phyloP scores from a whole-genome alignment of 2,797 vertebrate species.

The Spinus pinus region DNA sequence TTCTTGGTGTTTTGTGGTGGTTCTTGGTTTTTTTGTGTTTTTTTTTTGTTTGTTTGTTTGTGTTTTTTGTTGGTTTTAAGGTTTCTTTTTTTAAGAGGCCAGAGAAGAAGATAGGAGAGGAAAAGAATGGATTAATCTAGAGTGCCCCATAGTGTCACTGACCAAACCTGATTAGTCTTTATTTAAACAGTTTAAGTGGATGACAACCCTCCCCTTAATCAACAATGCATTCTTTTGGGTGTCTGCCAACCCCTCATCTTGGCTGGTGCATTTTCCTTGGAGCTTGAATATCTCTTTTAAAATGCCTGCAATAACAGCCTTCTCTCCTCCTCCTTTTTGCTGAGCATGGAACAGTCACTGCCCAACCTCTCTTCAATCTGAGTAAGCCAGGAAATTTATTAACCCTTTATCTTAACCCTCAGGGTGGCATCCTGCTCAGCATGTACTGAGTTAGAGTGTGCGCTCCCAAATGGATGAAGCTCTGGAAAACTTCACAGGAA shows the following conservation, averaged over 20 bases:
- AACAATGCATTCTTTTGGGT: not conserved
- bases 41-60: rapidly evolving
- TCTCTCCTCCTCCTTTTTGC: not conserved
- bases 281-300: not conserved
- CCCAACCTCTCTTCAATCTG: not conserved
- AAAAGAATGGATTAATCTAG: not conserved
- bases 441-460: not conserved
- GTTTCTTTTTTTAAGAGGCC: not conserved
- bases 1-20: not conserved
- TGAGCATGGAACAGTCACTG: not conserved
- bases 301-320: not conserved
- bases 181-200: not conserved
- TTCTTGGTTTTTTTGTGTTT: not conserved
- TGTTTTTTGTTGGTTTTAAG: not conserved
- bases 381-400: not conserved
- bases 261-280: not conserved
- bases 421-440: not conserved
- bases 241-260: not conserved
- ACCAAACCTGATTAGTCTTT: not conserved
- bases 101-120: not conserved
- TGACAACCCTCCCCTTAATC: not conserved
- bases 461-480: not conserved
- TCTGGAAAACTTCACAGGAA: not conserved
- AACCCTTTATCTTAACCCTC: not conserved
- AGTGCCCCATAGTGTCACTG: not conserved